phyloP scores from a whole-genome alignment of 2,797 vertebrate species.

The Xyrichtys novacula region DNA sequence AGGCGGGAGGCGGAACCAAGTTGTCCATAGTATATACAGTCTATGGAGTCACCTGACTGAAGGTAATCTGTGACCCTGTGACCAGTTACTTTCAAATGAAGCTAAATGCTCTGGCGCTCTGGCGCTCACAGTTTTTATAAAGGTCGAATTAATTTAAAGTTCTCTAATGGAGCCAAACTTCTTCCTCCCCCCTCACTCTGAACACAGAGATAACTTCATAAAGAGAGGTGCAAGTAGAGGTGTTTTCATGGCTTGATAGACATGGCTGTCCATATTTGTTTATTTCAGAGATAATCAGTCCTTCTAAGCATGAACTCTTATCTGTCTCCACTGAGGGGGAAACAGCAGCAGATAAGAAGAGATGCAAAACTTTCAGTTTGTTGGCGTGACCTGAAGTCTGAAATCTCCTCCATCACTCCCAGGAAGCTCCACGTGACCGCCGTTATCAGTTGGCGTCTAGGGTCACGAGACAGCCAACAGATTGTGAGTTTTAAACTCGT shows the following conservation, averaged over 20 bases:
- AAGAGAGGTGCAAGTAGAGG: slow-evolving; percentile 36
- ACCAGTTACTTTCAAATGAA: too few relatives aligned
- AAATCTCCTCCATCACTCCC: slow-evolving; percentile 72
- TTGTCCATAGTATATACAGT: too few relatives aligned
- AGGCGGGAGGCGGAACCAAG: too few relatives aligned
- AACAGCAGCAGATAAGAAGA: slow-evolving; percentile 75
- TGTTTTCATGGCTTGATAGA: slow-evolving; percentile 76
- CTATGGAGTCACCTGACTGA: too few relatives aligned
- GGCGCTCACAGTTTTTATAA: slow-evolving; percentile 37
- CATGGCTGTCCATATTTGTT: slow-evolving; percentile 80
- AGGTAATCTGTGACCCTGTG: too few relatives aligned
- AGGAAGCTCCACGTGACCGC: slow-evolving; percentile 58
- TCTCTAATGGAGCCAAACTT: slow-evolving; percentile 38
- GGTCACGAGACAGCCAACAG: slow-evolving; percentile 73
- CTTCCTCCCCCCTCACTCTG: slow-evolving; percentile 12
- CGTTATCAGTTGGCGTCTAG: slow-evolving; percentile 69
- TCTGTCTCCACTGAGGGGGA: slow-evolving; percentile 60
- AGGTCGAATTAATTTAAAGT: slow-evolving; percentile 54
- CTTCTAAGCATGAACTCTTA: slow-evolving; percentile 78
- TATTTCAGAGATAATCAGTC: slow-evolving; percentile 83
- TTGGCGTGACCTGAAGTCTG: slow-evolving; percentile 66
- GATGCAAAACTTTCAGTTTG: slow-evolving; percentile 78
- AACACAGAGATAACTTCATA: not conserved
- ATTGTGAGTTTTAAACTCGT: slow-evolving; percentile 65
- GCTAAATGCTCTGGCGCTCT: slow-evolving; percentile 28